Conservation (phyloP, 2,113 vertebrate species). For the Lycocorax pyrrhopterus region DNA sequence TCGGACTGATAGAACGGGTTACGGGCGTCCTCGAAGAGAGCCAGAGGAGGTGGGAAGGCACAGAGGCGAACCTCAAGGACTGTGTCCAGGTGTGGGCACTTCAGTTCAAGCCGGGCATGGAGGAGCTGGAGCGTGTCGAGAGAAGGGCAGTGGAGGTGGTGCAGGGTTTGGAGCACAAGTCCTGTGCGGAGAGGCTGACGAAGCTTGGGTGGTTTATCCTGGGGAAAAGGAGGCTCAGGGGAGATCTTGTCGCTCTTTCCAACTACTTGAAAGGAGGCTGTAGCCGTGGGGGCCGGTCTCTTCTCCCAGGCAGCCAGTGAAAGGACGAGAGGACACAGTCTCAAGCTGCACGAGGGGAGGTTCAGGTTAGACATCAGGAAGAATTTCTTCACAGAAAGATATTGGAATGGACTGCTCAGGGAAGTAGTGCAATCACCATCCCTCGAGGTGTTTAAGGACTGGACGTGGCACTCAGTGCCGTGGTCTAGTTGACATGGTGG, state of each 20-base stretch:
- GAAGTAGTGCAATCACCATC: too few species aligned
- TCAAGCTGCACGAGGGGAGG: not conserved
- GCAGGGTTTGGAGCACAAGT: not conserved
- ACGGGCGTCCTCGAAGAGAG: too few species aligned
- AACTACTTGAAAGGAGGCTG: fast-evolving
- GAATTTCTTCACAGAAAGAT: not conserved
- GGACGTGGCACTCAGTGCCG: not conserved
- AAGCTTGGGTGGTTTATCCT: not conserved
- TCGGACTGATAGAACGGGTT: fast-evolving
- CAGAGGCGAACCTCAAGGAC: too few species aligned
- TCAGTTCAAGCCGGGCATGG: not conserved
- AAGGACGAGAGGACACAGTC: not conserved
- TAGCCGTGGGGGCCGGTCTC: too few species aligned
- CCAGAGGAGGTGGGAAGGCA: fast-evolving
- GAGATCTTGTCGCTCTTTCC: not conserved
- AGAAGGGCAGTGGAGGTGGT: too few species aligned
- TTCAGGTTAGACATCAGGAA: not conserved
- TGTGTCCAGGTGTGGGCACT: too few species aligned
- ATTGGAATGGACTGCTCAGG: too few species aligned
- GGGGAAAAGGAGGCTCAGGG: not conserved
- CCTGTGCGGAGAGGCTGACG: not conserved
- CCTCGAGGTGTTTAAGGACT: not conserved
- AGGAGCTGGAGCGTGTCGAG: not conserved
- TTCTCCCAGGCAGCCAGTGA: not conserved
- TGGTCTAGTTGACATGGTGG: not conserved